Evolutionary conservation across 2,888 invertebrate species (phyloP), one percentile per base, ranked within the genome.

Genomic region (Platycnemis pennipes): DNA sequence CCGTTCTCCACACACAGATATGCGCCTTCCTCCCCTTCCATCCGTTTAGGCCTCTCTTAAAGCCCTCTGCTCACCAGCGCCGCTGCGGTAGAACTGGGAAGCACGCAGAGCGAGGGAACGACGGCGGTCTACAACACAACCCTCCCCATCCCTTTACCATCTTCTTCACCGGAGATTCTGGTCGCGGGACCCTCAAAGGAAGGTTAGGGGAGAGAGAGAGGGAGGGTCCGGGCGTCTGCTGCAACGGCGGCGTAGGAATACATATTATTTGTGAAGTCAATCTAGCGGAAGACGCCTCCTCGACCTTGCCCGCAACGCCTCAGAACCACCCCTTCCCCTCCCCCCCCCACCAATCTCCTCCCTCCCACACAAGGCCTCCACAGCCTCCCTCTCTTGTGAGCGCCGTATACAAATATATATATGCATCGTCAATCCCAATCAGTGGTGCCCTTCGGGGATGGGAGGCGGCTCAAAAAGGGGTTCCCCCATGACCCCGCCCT

Each of bases 251-350:
- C 77, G 77, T 26, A 37, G 77, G 77, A 77, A 77, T 77, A 77
- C 77, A 91, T 91, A 91, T 91, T 91, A 91, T 91, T 91, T 91
- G 91, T 63, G 91, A 63, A 91, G 91, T 91, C 63, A 91, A 91
- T 91, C 91, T 63, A 44, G 91, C 45, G 91, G 91, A 91, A 91
- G 63, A 91, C 31, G 91, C 91, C 63, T 91, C 44, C 44, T 91
- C 91, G 77, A 37, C 91, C 89, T 88, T 88, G 86, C 42, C 44
- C 86, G 2, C 87, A 26, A 77, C 77, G 77, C 77, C 77, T 77
- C n/a, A 22, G n/a, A 77, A 31, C 8, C 2, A 31, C 31, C 37
- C 77, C 22, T 37, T 77, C 77, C 77, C 31, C 63, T 26, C 63
- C 4, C 31, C 77, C 77, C 8, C 31, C 26, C 63, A 5, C 63